Conservation (phyloP, 2,113 vertebrate species). For the Coptodon rendalli region DNA sequence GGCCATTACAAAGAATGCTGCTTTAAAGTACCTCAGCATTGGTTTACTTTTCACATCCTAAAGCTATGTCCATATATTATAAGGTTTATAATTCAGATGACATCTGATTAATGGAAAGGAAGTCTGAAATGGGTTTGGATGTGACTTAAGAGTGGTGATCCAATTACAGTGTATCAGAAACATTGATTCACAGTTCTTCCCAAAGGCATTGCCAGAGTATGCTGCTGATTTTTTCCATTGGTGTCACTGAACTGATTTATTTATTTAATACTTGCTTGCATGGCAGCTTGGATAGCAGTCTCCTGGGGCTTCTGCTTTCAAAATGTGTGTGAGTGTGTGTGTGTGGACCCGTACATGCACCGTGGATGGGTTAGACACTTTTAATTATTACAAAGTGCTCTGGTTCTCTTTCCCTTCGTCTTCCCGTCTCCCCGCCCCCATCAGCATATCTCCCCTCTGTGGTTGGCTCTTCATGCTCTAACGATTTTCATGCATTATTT, state of each 20-base stretch:
- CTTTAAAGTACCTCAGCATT: background rate
- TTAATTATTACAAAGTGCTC: slow-evolving; percentile 71
- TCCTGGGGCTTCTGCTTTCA: background rate
- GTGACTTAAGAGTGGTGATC: background rate
- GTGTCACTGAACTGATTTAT: slow-evolving; percentile 41
- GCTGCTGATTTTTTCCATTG: background rate
- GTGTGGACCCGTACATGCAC: slow-evolving; percentile 14
- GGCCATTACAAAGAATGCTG: background rate
- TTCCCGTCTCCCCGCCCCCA: background rate
- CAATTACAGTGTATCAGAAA: background rate
- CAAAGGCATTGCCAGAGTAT: background rate
- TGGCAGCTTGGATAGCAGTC: background rate
- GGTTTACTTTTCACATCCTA: background rate
- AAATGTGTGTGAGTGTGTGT: background rate
- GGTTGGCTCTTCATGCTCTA: slow-evolving; percentile 52
- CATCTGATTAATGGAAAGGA: background rate
- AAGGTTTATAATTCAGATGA: background rate
- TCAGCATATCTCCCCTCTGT: slow-evolving; percentile 35
- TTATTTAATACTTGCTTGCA: slow-evolving; percentile 40
- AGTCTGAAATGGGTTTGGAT: background rate
- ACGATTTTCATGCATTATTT: slow-evolving; percentile 71
- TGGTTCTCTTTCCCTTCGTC: slow-evolving; percentile 5
- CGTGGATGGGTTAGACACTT: slow-evolving; percentile 49
- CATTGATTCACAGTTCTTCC: slow-evolving; percentile 1
- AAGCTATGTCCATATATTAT: background rate